Evolutionary conservation across 2,797 vertebrate genomes (phyloP).

Genomic region (Echiichthys vipera): DNA sequence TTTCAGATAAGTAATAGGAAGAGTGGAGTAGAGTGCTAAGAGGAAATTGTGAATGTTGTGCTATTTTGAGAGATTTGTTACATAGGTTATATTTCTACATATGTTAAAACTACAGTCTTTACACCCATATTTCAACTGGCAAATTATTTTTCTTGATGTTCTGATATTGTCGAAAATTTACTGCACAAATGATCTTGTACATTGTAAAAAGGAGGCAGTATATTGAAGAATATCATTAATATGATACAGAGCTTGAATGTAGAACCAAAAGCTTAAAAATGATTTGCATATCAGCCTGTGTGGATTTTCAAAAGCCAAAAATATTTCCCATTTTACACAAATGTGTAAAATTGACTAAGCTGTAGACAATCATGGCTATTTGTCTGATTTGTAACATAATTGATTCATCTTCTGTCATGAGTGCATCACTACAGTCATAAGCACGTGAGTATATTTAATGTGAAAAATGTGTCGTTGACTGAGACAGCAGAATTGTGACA

Average conservation of each 20-base stretch:
- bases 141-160: background rate
- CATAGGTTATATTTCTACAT: slow-evolving; percentile 23
- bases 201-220: slow-evolving; percentile 2
- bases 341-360: slow-evolving; percentile 37
- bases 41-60: slow-evolving; percentile 46
- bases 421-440: background rate
- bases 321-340: slow-evolving; percentile 1
- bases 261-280: slow-evolving; percentile 26
- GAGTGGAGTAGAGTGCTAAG: background rate
- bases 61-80: slow-evolving; percentile 45
- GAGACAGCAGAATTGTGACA: slow-evolving; percentile 21
- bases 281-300: background rate
- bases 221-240: slow-evolving; percentile 11
- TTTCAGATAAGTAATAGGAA: slow-evolving; percentile 42
- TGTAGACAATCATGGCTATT: slow-evolving; percentile 47
- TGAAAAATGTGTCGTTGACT: slow-evolving; percentile 23
- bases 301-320: slow-evolving; percentile 16
- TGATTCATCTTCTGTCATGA: slow-evolving; percentile 5
- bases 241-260: slow-evolving; percentile 14
- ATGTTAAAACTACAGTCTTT: slow-evolving; percentile 32
- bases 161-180: slow-evolving; percentile 19
- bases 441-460: slow-evolving; percentile 31
- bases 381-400: slow-evolving; percentile 2
- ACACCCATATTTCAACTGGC: slow-evolving; percentile 9
- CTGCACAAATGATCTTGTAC: background rate